These are phyloP conservation scores for Astatoreochromis straeleni DNA, from an alignment of 2,113 vertebrate species.

Conservation along the genomic window DNA sequence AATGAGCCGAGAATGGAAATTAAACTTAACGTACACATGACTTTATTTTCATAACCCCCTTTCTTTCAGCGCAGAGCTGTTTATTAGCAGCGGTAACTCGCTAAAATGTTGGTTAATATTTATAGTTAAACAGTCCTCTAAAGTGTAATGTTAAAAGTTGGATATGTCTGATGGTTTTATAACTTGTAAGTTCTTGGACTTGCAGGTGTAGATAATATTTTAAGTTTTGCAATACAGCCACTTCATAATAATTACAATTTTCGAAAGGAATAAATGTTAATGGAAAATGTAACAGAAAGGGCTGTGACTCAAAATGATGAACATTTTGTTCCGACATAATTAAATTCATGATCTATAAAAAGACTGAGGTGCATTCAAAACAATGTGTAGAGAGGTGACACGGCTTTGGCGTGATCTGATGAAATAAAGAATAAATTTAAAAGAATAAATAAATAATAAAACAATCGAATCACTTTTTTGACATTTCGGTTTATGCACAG, in stretches of 20 bases:
- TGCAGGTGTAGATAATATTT: not conserved
- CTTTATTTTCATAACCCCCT: conserved; percentile 24
- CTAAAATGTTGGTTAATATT: not conserved
- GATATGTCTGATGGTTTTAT: conserved; percentile 1
- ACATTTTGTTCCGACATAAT: not conserved
- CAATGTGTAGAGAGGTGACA: not conserved
- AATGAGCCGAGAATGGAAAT: conserved; percentile 2
- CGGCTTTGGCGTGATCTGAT: not conserved
- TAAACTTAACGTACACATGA: conserved; percentile 30
- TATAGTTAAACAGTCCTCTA: conserved; percentile 2
- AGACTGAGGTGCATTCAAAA: not conserved
- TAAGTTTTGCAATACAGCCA: not conserved
- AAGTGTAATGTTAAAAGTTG: conserved; percentile 2
- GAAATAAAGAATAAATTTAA: not conserved
- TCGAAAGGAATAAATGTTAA: not conserved
- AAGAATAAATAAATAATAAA: not conserved
- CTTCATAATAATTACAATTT: not conserved
- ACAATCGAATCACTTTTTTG: not conserved
- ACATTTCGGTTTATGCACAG: not conserved
- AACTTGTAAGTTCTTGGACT: not conserved
- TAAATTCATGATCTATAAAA: not conserved
- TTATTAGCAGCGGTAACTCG: not conserved
- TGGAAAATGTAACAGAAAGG: not conserved
- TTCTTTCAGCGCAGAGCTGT: not conserved
- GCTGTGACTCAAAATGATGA: not conserved